A percentile compares a stretch with the other conserved stretches of the same genome.
Conservation (phyloP, 1,140 invertebrate genomes). For the Mycetomoellerius zeteki region DNA sequence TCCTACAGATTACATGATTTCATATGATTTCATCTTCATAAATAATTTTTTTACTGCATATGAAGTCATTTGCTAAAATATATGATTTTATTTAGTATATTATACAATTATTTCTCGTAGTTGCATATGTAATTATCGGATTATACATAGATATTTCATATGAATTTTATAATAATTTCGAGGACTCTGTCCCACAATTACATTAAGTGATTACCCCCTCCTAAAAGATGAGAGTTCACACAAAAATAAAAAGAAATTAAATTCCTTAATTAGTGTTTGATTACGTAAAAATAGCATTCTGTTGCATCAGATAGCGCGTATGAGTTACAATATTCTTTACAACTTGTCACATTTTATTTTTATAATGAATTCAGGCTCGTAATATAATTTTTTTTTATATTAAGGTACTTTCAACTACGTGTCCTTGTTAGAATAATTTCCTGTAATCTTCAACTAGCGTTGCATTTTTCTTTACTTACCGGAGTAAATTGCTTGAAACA, state of each 20-base stretch:
- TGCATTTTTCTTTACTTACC: neutral
- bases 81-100: too few relatives aligned
- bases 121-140: too few relatives aligned
- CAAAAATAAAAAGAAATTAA: constrained; percentile 22
- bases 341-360: constrained; percentile 4
- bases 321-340: constrained; percentile 3
- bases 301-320: neutral
- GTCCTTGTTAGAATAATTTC: constrained; percentile 6
- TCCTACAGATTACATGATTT: too few relatives aligned
- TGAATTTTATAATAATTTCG: too few relatives aligned
- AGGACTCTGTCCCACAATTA: too few relatives aligned
- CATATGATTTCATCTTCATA: too few relatives aligned
- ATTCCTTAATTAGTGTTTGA: constrained; percentile 45
- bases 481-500: neutral
- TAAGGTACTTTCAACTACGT: neutral
- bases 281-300: constrained; percentile 37
- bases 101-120: too few relatives aligned
- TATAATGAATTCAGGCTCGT: neutral
- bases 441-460: neutral
- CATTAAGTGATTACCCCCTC: too few relatives aligned
- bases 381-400: neutral
- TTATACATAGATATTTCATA: too few relatives aligned
- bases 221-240: constrained; percentile 32
- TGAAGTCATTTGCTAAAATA: too few relatives aligned
- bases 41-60: too few relatives aligned